phyloP scores from a whole-genome alignment of 64 coral and sea anemone species.

The Pocillopora damicornis region DNA sequence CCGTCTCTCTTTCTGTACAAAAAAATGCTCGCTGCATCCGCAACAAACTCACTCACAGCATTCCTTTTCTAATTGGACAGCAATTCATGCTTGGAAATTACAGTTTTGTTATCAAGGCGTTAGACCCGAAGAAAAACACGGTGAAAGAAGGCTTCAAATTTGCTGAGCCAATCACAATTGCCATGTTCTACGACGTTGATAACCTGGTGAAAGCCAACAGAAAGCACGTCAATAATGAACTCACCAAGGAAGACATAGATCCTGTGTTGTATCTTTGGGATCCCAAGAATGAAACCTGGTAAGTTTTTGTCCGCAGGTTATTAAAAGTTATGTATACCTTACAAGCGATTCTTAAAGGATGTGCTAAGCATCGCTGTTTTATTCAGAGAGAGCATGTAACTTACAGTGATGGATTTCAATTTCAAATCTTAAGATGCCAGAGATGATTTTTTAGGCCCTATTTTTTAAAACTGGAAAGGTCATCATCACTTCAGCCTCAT shows the following conservation, averaged over 20 bases:
- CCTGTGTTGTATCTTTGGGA: constrained; percentile 88
- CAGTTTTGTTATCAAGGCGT: constrained; percentile 90
- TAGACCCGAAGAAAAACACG: constrained; percentile 61
- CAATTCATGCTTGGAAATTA: constrained; percentile 98
- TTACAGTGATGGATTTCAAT: too few relatives aligned
- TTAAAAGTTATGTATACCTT: not conserved
- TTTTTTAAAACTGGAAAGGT: too few relatives aligned
- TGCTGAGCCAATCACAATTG: constrained; percentile 68
- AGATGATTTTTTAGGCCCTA: too few relatives aligned
- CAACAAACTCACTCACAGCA: not conserved
- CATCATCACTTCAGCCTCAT: not conserved
- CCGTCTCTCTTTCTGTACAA: not conserved
- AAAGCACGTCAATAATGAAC: constrained; percentile 71
- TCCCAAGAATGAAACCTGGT: constrained; percentile 81
- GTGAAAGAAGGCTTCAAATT: constrained; percentile 67
- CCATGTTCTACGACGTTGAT: constrained; percentile 88
- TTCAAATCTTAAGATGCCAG: too few relatives aligned
- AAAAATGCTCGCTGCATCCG: too few relatives aligned
- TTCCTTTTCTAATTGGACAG: constrained; percentile 22
- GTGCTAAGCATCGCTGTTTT: too few relatives aligned
- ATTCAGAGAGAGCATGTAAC: too few relatives aligned
- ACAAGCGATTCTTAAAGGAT: too few relatives aligned
- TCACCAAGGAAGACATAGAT: constrained; percentile 67
- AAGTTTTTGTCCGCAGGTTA: not conserved
- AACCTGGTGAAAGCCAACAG: constrained; percentile 85